A percentile compares a stretch with the other conserved stretches of the same genome.
phyloP scores from a whole-genome alignment of 1,140 invertebrate species.

The Trichonephila clavata region DNA sequence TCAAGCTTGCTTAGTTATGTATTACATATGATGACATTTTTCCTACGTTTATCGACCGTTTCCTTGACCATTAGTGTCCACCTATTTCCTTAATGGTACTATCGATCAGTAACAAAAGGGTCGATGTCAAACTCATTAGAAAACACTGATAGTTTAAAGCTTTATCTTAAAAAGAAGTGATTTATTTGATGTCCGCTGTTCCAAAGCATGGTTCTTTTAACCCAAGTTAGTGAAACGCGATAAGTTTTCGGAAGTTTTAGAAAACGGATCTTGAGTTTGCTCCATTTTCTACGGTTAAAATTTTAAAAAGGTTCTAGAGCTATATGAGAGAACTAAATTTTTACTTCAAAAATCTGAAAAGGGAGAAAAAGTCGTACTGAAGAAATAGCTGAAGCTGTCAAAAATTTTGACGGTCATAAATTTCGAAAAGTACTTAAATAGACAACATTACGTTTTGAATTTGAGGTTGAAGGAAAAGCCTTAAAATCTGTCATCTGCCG shows the following conservation, averaged over 20 bases:
- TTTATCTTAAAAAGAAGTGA: not conserved
- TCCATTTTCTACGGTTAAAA: not conserved
- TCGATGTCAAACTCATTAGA: not conserved
- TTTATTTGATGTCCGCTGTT: not conserved
- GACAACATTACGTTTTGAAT: slow-evolving; percentile 40
- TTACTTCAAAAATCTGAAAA: not conserved
- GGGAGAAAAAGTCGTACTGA: not conserved
- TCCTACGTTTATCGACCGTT: not conserved
- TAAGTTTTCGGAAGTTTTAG: not conserved
- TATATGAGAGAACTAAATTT: not conserved
- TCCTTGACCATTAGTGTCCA: not conserved
- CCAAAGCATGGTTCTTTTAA: not conserved
- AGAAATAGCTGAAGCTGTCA: slow-evolving; percentile 34
- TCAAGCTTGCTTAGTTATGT: no score
- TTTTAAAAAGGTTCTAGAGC: not conserved
- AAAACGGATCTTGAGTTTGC: not conserved
- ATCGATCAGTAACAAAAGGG: not conserved
- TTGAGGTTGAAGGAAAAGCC: slow-evolving; percentile 33
- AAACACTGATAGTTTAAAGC: not conserved
- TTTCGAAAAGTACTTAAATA: slow-evolving; percentile 51
- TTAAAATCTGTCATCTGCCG: slow-evolving; percentile 38
- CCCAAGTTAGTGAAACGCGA: not conserved
- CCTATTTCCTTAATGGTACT: not conserved
- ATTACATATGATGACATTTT: no score
- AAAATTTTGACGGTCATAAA: slow-evolving; percentile 29